These are phyloP conservation scores for Cebidichthys violaceus DNA, from an alignment of 2,113 vertebrate genomes.

Conservation along the genomic window DNA sequence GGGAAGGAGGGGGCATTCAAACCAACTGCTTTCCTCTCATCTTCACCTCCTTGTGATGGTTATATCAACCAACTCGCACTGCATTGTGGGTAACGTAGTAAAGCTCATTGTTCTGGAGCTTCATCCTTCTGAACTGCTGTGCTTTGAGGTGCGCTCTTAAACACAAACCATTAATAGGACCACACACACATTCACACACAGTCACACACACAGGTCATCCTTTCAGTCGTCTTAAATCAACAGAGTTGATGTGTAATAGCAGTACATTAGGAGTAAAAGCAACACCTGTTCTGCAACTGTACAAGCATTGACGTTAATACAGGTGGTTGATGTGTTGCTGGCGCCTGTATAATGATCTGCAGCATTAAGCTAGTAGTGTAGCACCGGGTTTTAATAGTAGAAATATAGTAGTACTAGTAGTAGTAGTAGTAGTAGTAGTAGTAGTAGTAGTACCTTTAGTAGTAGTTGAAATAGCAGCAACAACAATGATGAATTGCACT, in stretches of 20 bases:
- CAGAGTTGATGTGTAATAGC: constrained; percentile 40
- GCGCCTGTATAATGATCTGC: constrained; percentile 70
- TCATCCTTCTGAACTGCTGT: constrained; percentile 71
- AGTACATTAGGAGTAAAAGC: constrained; percentile 34
- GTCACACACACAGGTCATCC: constrained; percentile 12
- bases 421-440: constrained; percentile 57
- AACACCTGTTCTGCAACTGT: constrained; percentile 51
- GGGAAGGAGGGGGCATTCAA: constrained; percentile 24
- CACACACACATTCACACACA: constrained; percentile 2
- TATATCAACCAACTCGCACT: constrained; percentile 47
- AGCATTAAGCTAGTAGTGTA: constrained; percentile 71
- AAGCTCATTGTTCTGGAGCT: constrained; percentile 73
- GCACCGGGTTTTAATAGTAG: constrained; percentile 71
- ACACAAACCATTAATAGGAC: constrained; percentile 33
- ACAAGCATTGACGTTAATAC: constrained; percentile 49
- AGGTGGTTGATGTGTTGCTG: constrained; percentile 61
- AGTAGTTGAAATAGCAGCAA: constrained; percentile 79
- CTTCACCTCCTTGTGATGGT: constrained; percentile 51
- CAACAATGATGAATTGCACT: constrained; percentile 70
- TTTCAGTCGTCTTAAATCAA: constrained; percentile 10
- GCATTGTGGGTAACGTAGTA: constrained; percentile 68
- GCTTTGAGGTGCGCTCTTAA: constrained; percentile 64
- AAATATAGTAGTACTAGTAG: constrained; percentile 50
- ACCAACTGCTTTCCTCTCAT: constrained; percentile 48
- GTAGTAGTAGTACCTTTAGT: constrained; percentile 65